A percentile compares a stretch with the other conserved stretches of the same genome.
Conservation (phyloP, 2,113 vertebrate genomes). For the Dipodomys ordii region DNA sequence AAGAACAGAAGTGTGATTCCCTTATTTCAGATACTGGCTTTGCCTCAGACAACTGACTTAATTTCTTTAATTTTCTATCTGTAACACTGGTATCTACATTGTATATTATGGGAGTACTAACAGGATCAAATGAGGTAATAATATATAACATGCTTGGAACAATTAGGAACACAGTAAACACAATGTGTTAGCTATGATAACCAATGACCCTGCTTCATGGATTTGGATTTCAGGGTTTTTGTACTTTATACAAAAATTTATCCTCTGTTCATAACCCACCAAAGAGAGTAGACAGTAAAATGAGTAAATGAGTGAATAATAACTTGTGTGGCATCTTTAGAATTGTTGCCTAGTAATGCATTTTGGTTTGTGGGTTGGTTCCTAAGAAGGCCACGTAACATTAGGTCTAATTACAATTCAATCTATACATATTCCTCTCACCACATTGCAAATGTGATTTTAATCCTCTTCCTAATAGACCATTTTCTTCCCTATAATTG, state of each 20-base stretch:
- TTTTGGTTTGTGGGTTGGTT: slow-evolving; percentile 22
- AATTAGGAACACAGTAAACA: background rate
- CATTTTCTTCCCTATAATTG: slow-evolving; percentile 14
- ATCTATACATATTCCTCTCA: background rate
- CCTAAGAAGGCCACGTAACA: background rate
- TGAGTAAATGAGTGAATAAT: background rate
- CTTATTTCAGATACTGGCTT: background rate
- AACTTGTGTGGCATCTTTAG: background rate
- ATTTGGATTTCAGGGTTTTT: background rate
- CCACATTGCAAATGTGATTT: background rate
- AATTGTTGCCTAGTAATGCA: background rate
- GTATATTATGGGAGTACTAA: background rate
- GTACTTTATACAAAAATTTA: background rate
- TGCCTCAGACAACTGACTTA: background rate
- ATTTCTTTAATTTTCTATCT: background rate
- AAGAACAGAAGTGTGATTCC: background rate
- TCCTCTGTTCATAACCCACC: background rate
- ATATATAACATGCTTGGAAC: background rate
- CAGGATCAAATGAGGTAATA: background rate
- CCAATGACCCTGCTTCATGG: background rate
- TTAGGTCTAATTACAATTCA: background rate
- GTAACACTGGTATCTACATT: background rate
- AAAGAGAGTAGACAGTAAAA: background rate
- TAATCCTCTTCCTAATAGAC: slow-evolving; percentile 12
- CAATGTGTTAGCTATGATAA: background rate